Percentiles rank a stretch among this genome's conserved stretches.
These are phyloP conservation scores for Coptotermes formosanus DNA, from an alignment of 1,140 invertebrate genomes.

Conservation along the genomic window DNA sequence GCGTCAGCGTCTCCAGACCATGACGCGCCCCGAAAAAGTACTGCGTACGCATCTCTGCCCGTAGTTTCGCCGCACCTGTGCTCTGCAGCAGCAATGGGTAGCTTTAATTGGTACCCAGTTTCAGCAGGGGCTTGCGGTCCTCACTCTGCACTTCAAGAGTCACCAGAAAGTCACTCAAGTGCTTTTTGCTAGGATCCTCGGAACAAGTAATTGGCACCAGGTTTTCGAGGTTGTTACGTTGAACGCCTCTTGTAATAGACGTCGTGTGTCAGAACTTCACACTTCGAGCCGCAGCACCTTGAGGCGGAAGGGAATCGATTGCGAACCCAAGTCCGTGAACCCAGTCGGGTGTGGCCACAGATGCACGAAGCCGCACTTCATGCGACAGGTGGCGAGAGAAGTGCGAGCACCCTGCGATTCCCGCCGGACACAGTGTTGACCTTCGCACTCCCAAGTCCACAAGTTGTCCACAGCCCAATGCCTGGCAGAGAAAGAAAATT, in stretches of 20 bases:
- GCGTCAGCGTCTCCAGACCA: slow-evolving; percentile 74
- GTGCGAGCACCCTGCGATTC: slow-evolving; percentile 38
- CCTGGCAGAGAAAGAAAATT: too few relatives aligned
- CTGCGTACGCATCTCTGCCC: slow-evolving; percentile 58
- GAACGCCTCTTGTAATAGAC: not conserved
- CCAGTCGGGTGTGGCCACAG: slow-evolving; percentile 49
- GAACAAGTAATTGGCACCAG: not conserved
- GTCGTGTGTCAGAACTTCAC: not conserved
- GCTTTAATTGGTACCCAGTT: slow-evolving; percentile 64
- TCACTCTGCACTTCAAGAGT: not conserved
- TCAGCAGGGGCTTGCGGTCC: slow-evolving; percentile 44
- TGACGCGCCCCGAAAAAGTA: slow-evolving; percentile 74
- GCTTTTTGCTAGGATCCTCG: not conserved
- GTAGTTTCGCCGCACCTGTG: slow-evolving; percentile 45
- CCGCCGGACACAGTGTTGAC: slow-evolving; percentile 44
- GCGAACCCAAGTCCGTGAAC: slow-evolving; percentile 41
- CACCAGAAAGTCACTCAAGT: not conserved
- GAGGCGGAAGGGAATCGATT: not conserved
- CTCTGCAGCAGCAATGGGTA: slow-evolving; percentile 57
- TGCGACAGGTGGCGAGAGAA: slow-evolving; percentile 47
- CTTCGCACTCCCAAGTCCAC: slow-evolving; percentile 52
- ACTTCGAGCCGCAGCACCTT: not conserved
- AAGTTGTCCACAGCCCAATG: slow-evolving; percentile 27
- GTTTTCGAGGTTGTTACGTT: not conserved
- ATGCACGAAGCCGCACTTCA: slow-evolving; percentile 47